Evolutionary conservation across 2,113 vertebrate species (phyloP).

Genomic region (Microcebus ravelobensis): DNA sequence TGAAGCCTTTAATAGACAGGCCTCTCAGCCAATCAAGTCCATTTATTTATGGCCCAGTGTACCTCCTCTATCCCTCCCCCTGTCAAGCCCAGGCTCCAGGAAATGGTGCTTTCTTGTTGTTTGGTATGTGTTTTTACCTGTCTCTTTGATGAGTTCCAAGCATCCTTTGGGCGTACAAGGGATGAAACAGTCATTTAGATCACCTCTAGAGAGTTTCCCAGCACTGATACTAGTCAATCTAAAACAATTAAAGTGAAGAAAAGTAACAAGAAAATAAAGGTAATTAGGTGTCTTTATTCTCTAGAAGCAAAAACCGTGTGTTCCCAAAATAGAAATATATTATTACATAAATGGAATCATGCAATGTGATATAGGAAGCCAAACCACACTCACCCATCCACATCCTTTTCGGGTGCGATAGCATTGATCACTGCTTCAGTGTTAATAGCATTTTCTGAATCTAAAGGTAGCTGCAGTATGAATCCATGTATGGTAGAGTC

Average conservation of each 20-base stretch:
- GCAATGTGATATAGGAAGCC: not conserved
- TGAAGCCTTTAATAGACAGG: not conserved
- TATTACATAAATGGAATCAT: not conserved
- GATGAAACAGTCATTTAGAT: slow-evolving; percentile 95
- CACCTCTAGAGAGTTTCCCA: slow-evolving; percentile 96
- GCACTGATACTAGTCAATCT: slow-evolving; percentile 96
- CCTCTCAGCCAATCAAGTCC: not conserved
- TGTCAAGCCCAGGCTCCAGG: not conserved
- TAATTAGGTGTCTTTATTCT: not conserved
- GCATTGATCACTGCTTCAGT: slow-evolving; percentile 94
- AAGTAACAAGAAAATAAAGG: not conserved
- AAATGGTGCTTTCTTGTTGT: not conserved
- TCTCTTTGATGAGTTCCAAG: slow-evolving; percentile 96
- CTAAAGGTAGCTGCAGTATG: slow-evolving; percentile 96
- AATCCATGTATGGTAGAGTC: slow-evolving; percentile 93
- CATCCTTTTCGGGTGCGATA: slow-evolving; percentile 94
- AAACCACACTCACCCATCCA: slow-evolving; percentile 92
- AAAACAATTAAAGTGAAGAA: slow-evolving; percentile 51
- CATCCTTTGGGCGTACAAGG: slow-evolving; percentile 98
- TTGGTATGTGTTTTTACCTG: slow-evolving; percentile 82
- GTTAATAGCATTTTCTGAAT: slow-evolving; percentile 92
- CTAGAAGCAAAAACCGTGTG: not conserved
- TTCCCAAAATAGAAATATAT: not conserved
- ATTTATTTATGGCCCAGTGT: not conserved
- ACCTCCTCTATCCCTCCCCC: not conserved